Evolutionary conservation across 2,797 vertebrate genomes (phyloP).

Genomic region (Emys orbicularis): DNA sequence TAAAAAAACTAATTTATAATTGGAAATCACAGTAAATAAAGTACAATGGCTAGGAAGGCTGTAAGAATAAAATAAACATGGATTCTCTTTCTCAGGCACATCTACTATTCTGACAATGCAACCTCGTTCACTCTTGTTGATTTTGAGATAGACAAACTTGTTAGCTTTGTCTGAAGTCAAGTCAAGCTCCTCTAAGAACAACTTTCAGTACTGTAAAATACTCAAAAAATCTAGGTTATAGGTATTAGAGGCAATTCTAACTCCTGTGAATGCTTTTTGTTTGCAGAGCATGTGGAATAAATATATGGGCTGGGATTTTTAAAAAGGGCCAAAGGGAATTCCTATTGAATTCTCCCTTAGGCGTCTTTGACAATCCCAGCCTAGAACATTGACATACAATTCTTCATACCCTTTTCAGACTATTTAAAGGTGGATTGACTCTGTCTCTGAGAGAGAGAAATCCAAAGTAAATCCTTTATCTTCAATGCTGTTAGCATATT

Average conservation of each 20-base stretch:
- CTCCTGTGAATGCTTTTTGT: neutral
- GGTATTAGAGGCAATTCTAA: neutral
- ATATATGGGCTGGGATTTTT: neutral
- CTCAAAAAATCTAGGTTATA: neutral
- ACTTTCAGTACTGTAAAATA: accelerated
- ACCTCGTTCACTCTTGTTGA: neutral
- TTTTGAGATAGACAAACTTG: neutral
- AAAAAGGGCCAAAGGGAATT: neutral
- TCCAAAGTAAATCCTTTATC: neutral
- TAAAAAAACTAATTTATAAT: neutral
- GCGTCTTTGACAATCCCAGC: neutral
- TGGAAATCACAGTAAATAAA: neutral
- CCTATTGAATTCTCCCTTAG: neutral
- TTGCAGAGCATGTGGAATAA: neutral
- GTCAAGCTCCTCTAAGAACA: neutral
- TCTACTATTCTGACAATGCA: neutral
- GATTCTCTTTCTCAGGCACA: neutral
- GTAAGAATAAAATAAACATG: neutral
- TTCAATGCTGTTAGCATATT: accelerated
- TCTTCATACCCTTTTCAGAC: accelerated
- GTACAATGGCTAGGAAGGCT: neutral
- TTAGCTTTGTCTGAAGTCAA: neutral
- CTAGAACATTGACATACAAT: neutral
- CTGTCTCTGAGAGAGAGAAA: neutral
- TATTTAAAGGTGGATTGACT: neutral